phyloP scores from a whole-genome alignment of 2,113 vertebrate species.

The Myotis davidii region DNA sequence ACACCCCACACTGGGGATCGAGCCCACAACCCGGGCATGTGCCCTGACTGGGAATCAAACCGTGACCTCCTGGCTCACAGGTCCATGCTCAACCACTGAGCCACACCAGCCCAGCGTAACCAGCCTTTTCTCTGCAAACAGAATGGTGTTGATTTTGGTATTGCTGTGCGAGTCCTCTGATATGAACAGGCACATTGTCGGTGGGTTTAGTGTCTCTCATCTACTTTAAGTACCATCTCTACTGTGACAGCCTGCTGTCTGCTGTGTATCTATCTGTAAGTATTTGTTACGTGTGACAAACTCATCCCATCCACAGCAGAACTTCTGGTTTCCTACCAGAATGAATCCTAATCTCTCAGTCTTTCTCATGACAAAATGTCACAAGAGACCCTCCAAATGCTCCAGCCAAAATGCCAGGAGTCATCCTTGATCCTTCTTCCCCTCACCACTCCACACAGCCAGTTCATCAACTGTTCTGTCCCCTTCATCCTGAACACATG shows the following conservation, averaged over 20 bases:
- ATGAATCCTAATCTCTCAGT: background rate
- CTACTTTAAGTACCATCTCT: background rate
- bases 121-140: background rate
- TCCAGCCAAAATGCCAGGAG: background rate
- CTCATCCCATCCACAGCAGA: background rate
- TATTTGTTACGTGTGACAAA: background rate
- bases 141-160: background rate
- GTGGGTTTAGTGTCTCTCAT: background rate
- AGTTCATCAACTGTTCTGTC: background rate
- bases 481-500: background rate
- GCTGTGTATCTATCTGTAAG: background rate
- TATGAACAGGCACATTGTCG: background rate
- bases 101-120: background rate
- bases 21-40: too few species aligned
- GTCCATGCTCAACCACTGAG: too few species aligned
- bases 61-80: too few species aligned
- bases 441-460: background rate
- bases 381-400: too few species aligned
- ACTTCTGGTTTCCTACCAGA: background rate
- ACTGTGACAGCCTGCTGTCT: background rate
- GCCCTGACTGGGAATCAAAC: too few species aligned
- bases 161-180: background rate
- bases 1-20: too few species aligned
- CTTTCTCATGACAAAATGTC: background rate
- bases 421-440: background rate